These are phyloP conservation scores for Dasyprocta punctata DNA, from an alignment of 2,113 vertebrate genomes.

Conservation along the genomic window DNA sequence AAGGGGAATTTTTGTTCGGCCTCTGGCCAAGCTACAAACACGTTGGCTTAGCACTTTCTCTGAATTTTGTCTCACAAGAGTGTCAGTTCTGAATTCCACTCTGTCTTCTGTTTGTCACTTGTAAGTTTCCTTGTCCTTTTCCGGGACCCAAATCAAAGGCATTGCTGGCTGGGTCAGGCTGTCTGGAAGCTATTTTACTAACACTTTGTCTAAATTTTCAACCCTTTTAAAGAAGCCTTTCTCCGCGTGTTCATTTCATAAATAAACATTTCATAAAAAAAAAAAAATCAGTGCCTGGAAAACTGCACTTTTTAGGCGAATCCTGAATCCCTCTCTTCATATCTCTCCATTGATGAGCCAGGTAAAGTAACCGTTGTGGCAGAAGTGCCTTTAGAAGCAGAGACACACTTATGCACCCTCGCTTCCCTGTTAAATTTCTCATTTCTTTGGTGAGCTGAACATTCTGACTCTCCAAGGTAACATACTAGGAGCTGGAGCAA, in stretches of 20 bases:
- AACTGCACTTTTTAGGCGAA: background rate
- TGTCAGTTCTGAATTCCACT: background rate
- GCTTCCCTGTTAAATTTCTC: background rate
- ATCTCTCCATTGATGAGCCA: background rate
- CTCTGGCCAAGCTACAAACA: background rate
- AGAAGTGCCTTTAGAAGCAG: background rate
- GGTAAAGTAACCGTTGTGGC: background rate
- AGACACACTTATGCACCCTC: no score
- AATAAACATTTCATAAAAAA: background rate
- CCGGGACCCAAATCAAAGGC: background rate
- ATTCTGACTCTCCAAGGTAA: background rate
- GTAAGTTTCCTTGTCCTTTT: background rate
- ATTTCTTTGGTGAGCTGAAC: background rate
- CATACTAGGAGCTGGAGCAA: background rate
- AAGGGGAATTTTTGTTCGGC: constrained; percentile 16
- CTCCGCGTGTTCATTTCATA: background rate
- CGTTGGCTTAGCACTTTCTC: background rate
- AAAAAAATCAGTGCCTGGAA: background rate
- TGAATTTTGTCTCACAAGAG: background rate
- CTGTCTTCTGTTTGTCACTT: background rate
- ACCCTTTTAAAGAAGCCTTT: background rate
- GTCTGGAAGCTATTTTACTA: background rate
- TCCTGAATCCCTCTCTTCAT: background rate
- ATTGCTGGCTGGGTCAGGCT: background rate
- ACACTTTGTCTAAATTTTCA: background rate